Base-by-base conservation (phyloP, 2,888 invertebrate genomes). In the Agonopterix heracliana region DNA sequence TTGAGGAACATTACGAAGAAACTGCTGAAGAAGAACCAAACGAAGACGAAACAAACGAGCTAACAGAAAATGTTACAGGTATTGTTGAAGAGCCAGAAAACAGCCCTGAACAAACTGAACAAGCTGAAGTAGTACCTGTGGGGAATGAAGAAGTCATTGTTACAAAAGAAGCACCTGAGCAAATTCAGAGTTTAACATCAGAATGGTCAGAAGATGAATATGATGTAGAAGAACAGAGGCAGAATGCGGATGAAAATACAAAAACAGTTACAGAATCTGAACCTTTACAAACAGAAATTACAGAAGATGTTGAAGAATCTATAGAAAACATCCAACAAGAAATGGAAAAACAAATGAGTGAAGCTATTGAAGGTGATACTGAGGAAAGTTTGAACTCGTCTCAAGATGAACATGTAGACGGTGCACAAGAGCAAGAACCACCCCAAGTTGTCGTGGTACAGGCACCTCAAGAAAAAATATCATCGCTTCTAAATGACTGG, bases 311-410 rank as follows among this genome's bases (percentile, higher is more conserved):
- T 44, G 86, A 86, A 66, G 87, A 87, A 67, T 79, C 87, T 11
- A 81, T 88, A 54, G 87, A 89, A 70, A 88, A 86, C 56, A 88
- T 88, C 55, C 79, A 84, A 64, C 74, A 83, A 50, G 85, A 87
- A 68, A 75, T 88, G 50, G 82, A 90, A 49, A 88, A 80, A 50
- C 78, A 81, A 57, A 58, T 72, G 11, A 9, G 48, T 48, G 44
- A 51, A 47, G 42, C 35, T 49, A 17, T 47, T 47, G 52, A 54
- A 45, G 49, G 48, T 13, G 63, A 64, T 36, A 59, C 51, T 42
- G 57, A 59, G 67, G 73, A 59, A 70, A 76, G 68, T 68, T 70
- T 51, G 63, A 54, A 54, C 54, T 56, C 59, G 35, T 50, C 56
- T 48, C 54, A 56, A 60, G 67, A 66, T 50, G 64, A 66, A 46